Evolutionary conservation across 2,888 invertebrate genomes (phyloP).

Genomic region (Drosophila flavopinicola): DNA sequence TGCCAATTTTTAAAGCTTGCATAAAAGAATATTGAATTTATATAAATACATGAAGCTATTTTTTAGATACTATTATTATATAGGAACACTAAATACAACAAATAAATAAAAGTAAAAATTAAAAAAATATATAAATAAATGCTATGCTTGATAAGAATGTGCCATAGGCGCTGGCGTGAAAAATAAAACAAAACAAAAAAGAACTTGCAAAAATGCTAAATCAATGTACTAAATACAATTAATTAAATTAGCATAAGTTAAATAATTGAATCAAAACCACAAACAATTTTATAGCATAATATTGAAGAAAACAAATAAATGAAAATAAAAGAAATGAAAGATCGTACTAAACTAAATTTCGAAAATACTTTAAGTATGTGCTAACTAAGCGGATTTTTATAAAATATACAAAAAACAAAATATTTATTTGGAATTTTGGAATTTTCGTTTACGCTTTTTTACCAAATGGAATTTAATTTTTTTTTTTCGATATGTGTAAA

Average conservation of each 20-base stretch:
- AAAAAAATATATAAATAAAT: slow-evolving; percentile 8
- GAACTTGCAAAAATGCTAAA: slow-evolving; percentile 62
- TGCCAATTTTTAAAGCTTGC: slow-evolving; percentile 76
- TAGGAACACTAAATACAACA: slow-evolving; percentile 33
- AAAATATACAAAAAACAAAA: slow-evolving; percentile 20
- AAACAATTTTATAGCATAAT: slow-evolving; percentile 50
- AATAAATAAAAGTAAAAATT: slow-evolving; percentile 17
- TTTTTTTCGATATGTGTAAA: slow-evolving; percentile 19
- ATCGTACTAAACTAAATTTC: slow-evolving; percentile 37
- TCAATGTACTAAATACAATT: slow-evolving; percentile 64
- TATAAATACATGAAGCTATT: slow-evolving; percentile 62
- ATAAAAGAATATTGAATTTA: slow-evolving; percentile 56
- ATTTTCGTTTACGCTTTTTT: slow-evolving; percentile 32
- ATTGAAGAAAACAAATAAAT: slow-evolving; percentile 7
- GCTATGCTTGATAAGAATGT: slow-evolving; percentile 60
- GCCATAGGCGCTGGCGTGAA: slow-evolving; percentile 71
- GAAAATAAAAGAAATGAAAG: slow-evolving; percentile 1
- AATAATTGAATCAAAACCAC: slow-evolving; percentile 34
- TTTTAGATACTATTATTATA: slow-evolving; percentile 75
- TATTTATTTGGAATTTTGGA: slow-evolving; percentile 1
- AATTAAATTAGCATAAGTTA: slow-evolving; percentile 45
- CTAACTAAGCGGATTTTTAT: slow-evolving; percentile 38
- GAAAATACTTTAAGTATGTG: slow-evolving; percentile 56
- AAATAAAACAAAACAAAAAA: slow-evolving; percentile 5
- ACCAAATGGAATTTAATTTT: slow-evolving; percentile 21